Conservation (phyloP, 2,888 invertebrate species). For the Orthosia incerta region DNA sequence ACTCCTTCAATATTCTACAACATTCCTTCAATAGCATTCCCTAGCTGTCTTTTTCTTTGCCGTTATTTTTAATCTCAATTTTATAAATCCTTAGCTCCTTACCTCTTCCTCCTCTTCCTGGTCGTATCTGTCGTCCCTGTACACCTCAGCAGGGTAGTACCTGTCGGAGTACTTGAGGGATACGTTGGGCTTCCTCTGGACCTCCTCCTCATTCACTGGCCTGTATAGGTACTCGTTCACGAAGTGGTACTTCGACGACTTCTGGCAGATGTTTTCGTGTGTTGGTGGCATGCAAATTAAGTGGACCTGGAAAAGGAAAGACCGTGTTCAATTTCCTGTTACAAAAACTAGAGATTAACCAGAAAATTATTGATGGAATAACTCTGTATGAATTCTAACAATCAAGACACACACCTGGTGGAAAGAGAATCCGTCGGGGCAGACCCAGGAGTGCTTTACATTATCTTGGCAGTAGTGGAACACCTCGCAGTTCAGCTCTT, state of each 20-base stretch:
- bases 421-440: conserved; percentile 97
- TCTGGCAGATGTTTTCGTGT: conserved; percentile 96
- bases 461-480: conserved; percentile 98
- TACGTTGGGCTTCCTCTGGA: conserved; percentile 95
- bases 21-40: not conserved
- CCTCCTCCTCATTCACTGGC: conserved; percentile 96
- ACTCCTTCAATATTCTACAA: not conserved
- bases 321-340: not conserved
- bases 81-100: conserved; percentile 9
- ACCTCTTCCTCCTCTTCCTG: conserved; percentile 88
- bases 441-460: conserved; percentile 97
- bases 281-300: conserved; percentile 98
- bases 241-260: conserved; percentile 97
- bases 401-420: conserved; percentile 92
- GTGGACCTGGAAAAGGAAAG: conserved; percentile 93
- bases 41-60: not conserved
- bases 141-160: conserved; percentile 95
- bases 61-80: no score
- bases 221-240: conserved; percentile 98
- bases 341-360: not conserved
- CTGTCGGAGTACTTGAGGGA: conserved; percentile 95
- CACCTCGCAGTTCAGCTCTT: conserved; percentile 96
- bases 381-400: not conserved
- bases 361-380: not conserved
- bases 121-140: conserved; percentile 92